phyloP scores from a whole-genome alignment of 2,113 vertebrate species.

The Salvelinus alpinus region DNA sequence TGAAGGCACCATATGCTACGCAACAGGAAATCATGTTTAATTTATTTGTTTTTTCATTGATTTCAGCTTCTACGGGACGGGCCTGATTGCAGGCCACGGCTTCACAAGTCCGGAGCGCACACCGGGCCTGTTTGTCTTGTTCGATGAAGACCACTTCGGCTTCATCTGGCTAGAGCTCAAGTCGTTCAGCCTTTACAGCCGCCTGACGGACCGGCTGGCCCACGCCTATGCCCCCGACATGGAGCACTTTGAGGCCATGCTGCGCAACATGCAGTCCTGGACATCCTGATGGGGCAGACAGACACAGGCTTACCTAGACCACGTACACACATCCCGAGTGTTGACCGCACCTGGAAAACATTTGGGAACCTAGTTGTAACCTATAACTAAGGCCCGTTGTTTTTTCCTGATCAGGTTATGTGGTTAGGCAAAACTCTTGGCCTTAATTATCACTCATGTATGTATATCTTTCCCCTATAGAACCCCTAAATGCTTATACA shows the following conservation, averaged over 20 bases:
- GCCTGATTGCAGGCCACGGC: constrained; percentile 93
- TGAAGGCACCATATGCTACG: no score
- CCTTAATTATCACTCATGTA: constrained; percentile 1
- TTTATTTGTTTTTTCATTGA: not conserved
- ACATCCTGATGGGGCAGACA: constrained; percentile 79
- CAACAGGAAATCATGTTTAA: not conserved
- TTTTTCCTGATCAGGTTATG: no score
- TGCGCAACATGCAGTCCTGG: constrained; percentile 92
- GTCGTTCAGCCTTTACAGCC: constrained; percentile 96
- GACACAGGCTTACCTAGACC: not conserved
- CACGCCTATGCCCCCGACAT: constrained; percentile 84
- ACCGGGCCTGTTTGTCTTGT: constrained; percentile 90
- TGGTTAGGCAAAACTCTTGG: no score
- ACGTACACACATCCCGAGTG: no score
- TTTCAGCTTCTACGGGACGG: constrained; percentile 90
- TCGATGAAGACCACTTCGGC: constrained; percentile 92
- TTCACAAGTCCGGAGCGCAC: constrained; percentile 96
- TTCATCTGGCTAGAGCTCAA: constrained; percentile 98
- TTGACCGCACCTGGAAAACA: not conserved
- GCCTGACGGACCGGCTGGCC: constrained; percentile 88
- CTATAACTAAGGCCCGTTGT: no score
- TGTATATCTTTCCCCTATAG: not conserved
- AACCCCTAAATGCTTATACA: not conserved
- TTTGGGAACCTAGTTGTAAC: no score
- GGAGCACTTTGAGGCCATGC: constrained; percentile 94